These are phyloP conservation scores for Orbicella faveolata DNA, from an alignment of 64 coral and sea anemone species.

Conservation along the genomic window DNA sequence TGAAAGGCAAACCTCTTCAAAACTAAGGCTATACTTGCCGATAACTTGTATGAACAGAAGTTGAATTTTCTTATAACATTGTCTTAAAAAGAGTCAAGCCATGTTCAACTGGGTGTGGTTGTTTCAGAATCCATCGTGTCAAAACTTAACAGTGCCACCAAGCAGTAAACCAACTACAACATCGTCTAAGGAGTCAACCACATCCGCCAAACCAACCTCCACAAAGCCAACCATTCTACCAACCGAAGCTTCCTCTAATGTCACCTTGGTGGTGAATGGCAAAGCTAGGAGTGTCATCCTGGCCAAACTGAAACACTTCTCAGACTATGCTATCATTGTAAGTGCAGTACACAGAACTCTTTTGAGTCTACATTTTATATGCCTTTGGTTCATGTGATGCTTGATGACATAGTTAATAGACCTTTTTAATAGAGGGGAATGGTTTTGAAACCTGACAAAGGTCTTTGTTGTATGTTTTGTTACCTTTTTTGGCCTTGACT, in stretches of 20 bases:
- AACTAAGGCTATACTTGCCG: no score
- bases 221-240: background rate
- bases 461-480: no score
- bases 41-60: no score
- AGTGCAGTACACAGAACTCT: background rate
- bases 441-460: no score
- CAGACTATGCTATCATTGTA: conserved; percentile 60
- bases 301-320: conserved; percentile 50
- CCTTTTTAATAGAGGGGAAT: no score
- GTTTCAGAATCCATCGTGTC: conserved; percentile 11
- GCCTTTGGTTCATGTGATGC: background rate
- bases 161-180: background rate
- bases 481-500: no score
- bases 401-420: background rate
- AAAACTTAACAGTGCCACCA: background rate
- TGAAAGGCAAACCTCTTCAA: no score
- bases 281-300: conserved; percentile 8
- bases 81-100: no score
- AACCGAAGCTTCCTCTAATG: background rate
- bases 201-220: background rate
- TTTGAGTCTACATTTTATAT: no score
- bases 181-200: background rate
- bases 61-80: no score
- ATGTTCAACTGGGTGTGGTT: background rate
- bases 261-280: background rate